These are phyloP conservation scores for Lutjanus argentimaculatus DNA, from an alignment of 2,797 vertebrate genomes.

Conservation along the genomic window DNA sequence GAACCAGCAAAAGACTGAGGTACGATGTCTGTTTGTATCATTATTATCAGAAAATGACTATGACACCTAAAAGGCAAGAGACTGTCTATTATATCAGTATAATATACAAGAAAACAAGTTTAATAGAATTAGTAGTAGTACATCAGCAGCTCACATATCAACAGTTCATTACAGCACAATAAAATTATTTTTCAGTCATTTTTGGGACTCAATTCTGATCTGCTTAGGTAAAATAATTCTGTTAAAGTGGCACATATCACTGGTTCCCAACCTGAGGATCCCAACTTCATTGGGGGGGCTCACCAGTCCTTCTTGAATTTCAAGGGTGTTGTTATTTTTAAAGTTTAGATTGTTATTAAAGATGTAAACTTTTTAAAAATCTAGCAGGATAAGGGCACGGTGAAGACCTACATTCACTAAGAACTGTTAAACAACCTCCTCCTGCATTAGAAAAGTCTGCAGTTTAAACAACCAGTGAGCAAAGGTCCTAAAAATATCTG, in stretches of 20 bases:
- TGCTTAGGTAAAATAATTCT: background rate
- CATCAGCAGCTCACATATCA: background rate
- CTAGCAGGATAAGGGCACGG: too few species aligned
- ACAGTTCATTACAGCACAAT: background rate
- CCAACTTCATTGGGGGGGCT: too few species aligned
- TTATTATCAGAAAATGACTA: background rate
- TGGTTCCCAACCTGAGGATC: too few species aligned
- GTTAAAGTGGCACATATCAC: background rate
- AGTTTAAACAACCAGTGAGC: too few species aligned
- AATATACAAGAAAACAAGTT: background rate
- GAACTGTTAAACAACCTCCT: too few species aligned
- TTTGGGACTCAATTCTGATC: background rate
- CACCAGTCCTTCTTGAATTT: too few species aligned
- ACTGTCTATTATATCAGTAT: background rate
- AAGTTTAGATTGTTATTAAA: too few species aligned
- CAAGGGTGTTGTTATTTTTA: too few species aligned
- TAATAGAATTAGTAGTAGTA: background rate
- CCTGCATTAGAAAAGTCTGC: too few species aligned
- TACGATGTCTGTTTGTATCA: constrained; percentile 56
- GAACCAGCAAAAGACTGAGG: constrained; percentile 89
- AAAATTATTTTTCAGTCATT: background rate
- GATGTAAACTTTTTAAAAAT: too few species aligned
- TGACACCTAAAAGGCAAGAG: background rate
- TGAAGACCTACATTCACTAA: too few species aligned
- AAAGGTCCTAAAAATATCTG: too few species aligned